phyloP scores from a whole-genome alignment of 2,888 invertebrate species.

The Amphipoea lucens region DNA sequence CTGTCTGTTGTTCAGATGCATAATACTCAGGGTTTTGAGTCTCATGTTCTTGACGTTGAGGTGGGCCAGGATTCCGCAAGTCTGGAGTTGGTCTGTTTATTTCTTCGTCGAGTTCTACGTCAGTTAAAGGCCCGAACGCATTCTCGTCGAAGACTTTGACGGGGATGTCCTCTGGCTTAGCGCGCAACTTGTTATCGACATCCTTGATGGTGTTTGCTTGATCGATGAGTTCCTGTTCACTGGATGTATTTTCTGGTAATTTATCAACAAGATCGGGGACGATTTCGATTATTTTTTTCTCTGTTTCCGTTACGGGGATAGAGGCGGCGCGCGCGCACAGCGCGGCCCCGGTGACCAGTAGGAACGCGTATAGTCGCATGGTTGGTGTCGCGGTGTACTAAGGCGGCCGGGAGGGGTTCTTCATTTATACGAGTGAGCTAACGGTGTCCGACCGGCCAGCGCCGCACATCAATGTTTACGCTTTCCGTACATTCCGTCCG shows the following conservation, averaged over 20 bases:
- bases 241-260: slow-evolving; percentile 70
- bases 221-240: slow-evolving; percentile 75
- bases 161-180: slow-evolving; percentile 76
- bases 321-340: slow-evolving; percentile 80
- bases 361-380: slow-evolving; percentile 84
- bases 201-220: slow-evolving; percentile 74
- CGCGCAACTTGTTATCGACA: slow-evolving; percentile 76
- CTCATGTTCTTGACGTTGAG: slow-evolving; percentile 86
- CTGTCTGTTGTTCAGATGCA: slow-evolving; percentile 72
- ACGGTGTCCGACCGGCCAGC: slow-evolving; percentile 79
- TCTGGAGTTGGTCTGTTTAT: slow-evolving; percentile 79
- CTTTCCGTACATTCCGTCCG: slow-evolving; percentile 71
- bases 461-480: slow-evolving; percentile 76
- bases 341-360: slow-evolving; percentile 78
- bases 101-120: slow-evolving; percentile 70
- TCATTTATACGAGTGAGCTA: slow-evolving; percentile 84
- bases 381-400: slow-evolving; percentile 76
- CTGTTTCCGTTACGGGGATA: slow-evolving; percentile 71
- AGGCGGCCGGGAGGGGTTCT: slow-evolving; percentile 71
- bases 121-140: slow-evolving; percentile 66
- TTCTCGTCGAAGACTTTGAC: slow-evolving; percentile 80
- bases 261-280: slow-evolving; percentile 67
- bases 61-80: slow-evolving; percentile 81
- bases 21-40: slow-evolving; percentile 82
- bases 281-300: slow-evolving; percentile 61